These are phyloP conservation scores for Plutella xylostella DNA, from an alignment of 2,888 invertebrate species.

Conservation along the genomic window DNA sequence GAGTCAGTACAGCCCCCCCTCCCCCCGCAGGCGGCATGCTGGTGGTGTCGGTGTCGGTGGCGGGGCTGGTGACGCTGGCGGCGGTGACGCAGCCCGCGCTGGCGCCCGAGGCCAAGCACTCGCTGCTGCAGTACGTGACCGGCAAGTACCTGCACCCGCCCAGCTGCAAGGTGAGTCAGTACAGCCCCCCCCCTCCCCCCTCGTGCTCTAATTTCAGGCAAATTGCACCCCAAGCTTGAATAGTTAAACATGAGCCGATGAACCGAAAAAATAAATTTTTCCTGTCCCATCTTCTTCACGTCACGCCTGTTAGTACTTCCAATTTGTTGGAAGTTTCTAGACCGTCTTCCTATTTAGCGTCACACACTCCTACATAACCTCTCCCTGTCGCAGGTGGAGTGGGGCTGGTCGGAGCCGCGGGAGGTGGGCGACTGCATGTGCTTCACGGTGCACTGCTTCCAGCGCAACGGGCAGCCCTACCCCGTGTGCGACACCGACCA, in stretches of 20 bases:
- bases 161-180: slow-evolving; percentile 76
- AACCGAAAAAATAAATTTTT: no score
- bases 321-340: background rate
- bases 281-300: no score
- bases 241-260: no score
- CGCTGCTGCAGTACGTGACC: slow-evolving; percentile 90
- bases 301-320: background rate
- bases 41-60: slow-evolving; percentile 90
- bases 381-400: slow-evolving; percentile 69
- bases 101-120: slow-evolving; percentile 91
- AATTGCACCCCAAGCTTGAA: no score
- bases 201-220: no score
- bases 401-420: slow-evolving; percentile 93
- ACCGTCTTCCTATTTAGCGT: background rate
- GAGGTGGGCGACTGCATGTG: slow-evolving; percentile 92
- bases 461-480: slow-evolving; percentile 94
- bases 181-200: background rate
- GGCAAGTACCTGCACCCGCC: slow-evolving; percentile 91
- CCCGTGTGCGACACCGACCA: slow-evolving; percentile 95
- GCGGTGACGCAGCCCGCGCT: slow-evolving; percentile 92
- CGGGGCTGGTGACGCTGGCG: slow-evolving; percentile 88
- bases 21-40: slow-evolving; percentile 80
- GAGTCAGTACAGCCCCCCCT: slow-evolving; percentile 22
- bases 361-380: background rate
- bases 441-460: slow-evolving; percentile 90